A percentile compares a stretch with the other conserved stretches of the same genome.
Evolutionary conservation across 2,888 invertebrate species (phyloP).

Genomic region (Chloromyia formosa): DNA sequence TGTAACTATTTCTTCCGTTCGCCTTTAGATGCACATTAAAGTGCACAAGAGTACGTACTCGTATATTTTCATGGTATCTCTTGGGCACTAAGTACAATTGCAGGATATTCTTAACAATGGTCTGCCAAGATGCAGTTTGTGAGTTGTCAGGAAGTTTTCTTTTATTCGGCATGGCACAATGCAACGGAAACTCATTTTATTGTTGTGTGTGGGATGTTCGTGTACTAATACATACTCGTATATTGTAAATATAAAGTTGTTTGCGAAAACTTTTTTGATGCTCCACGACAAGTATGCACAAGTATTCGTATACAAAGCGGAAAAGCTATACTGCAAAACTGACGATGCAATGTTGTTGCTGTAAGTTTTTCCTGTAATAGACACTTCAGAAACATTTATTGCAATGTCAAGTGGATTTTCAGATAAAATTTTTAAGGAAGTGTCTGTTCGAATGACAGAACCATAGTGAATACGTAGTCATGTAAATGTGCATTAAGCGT

Average conservation of each 20-base stretch:
- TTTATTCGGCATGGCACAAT: neutral
- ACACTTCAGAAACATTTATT: constrained; percentile 1
- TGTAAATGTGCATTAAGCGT: neutral
- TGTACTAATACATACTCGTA: too few species aligned
- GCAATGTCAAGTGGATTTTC: constrained; percentile 16
- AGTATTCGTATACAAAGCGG: neutral
- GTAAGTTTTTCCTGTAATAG: neutral
- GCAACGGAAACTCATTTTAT: neutral
- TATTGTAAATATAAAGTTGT: constrained; percentile 15
- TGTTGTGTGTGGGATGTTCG: neutral
- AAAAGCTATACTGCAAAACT: neutral
- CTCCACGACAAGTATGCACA: neutral
- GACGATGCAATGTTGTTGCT: neutral
- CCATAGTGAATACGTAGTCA: neutral
- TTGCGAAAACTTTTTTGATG: constrained; percentile 6
- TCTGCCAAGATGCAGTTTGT: constrained; percentile 4
- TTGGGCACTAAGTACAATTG: neutral
- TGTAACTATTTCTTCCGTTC: neutral
- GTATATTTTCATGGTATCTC: neutral
- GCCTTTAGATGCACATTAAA: neutral
- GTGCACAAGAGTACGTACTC: neutral
- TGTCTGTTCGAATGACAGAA: neutral
- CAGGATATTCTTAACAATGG: constrained; percentile 10
- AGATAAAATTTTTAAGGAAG: constrained; percentile 13
- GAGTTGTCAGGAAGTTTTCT: constrained; percentile 9